A percentile compares a stretch with the other conserved stretches of the same genome.
Conservation (phyloP, 2,113 vertebrate genomes). For the Podarcis raffonei region DNA sequence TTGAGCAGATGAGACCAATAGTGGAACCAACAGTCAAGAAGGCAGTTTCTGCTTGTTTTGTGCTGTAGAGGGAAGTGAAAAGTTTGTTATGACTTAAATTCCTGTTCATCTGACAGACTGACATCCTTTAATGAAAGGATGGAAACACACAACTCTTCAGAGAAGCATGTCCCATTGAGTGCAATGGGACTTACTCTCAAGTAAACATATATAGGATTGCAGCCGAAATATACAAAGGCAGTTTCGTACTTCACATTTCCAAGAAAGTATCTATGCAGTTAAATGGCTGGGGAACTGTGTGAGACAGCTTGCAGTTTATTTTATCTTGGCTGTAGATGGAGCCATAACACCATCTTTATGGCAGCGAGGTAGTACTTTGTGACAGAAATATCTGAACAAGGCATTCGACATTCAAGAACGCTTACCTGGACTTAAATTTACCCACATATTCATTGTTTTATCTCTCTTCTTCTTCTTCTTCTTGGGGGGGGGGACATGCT, state of each 20-base stretch:
- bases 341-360: slow-evolving; percentile 63
- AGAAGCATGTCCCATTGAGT: not conserved
- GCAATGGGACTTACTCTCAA: not conserved
- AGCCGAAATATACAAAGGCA: not conserved
- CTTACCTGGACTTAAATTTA: slow-evolving; percentile 38
- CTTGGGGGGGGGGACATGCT: slow-evolving; percentile 2
- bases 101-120: not conserved
- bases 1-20: no score
- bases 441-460: slow-evolving; percentile 37
- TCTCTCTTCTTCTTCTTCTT: slow-evolving; percentile 30
- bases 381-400: slow-evolving; percentile 24
- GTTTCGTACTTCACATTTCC: not conserved
- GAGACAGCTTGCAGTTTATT: not conserved
- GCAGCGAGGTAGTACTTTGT: not conserved
- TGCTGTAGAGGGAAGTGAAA: not conserved
- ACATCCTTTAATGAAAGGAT: not conserved
- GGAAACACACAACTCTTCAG: not conserved
- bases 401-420: slow-evolving; percentile 41
- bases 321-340: slow-evolving; percentile 75
- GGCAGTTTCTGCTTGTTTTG: no score
- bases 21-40: no score
- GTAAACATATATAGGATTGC: not conserved
- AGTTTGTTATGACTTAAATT: not conserved
- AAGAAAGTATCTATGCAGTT: not conserved
- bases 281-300: not conserved